phyloP scores from a whole-genome alignment of 2,888 invertebrate genomes.

The Mythimna ferrago region DNA sequence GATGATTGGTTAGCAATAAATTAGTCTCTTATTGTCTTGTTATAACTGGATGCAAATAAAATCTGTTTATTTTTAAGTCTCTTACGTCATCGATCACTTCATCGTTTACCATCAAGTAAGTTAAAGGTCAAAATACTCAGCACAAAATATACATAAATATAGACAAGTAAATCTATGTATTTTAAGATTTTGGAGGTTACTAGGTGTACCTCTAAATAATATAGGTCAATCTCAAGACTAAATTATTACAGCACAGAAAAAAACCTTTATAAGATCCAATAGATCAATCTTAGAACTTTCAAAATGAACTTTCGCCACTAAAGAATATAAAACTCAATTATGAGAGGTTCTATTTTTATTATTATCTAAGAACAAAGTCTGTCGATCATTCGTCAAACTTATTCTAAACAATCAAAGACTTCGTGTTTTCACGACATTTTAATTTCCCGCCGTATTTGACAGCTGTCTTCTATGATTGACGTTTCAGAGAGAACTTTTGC shows the following conservation, averaged over 20 bases:
- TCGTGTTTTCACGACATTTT: slow-evolving; percentile 42
- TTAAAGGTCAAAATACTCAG: too few relatives aligned
- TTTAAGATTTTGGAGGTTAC: too few relatives aligned
- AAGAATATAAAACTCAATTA: not conserved
- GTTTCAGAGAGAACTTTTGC: slow-evolving; percentile 45
- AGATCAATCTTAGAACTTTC: too few relatives aligned
- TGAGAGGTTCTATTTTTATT: not conserved
- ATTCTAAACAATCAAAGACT: slow-evolving; percentile 26
- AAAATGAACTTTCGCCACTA: not conserved
- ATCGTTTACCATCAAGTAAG: too few relatives aligned
- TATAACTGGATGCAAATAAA: too few relatives aligned
- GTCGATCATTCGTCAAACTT: slow-evolving; percentile 39
- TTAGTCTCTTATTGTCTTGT: too few relatives aligned
- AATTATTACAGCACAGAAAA: not conserved
- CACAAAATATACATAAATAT: too few relatives aligned
- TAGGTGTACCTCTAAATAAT: too few relatives aligned
- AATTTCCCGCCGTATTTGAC: slow-evolving; percentile 62
- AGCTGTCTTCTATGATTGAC: slow-evolving; percentile 66
- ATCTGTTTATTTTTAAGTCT: too few relatives aligned
- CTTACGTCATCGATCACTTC: too few relatives aligned
- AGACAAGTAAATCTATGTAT: too few relatives aligned
- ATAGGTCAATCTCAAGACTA: not conserved
- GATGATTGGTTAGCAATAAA: too few relatives aligned
- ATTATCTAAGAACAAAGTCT: slow-evolving; percentile 17
- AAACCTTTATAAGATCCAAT: not conserved